Evolutionary conservation across 2,113 vertebrate species (phyloP), one percentile per base, ranked within the genome.

Genomic region (Campylorhamphus procurvoides): DNA sequence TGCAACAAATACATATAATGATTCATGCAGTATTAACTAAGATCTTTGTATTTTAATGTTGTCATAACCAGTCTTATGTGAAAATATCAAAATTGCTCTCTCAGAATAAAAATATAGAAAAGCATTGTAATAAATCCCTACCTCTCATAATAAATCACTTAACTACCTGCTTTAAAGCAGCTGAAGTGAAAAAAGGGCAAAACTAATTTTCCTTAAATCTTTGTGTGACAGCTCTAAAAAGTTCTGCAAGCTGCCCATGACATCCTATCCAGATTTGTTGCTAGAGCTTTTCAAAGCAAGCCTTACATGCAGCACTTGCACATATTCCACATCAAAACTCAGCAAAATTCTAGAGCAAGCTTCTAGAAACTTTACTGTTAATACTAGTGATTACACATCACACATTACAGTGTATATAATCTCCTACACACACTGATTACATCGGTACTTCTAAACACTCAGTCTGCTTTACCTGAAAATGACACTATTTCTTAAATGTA

Each of bases 331-430:
- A 12, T 13, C 27, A 58, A 66, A 87, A 50, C 7, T 56, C 60
- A n/a, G 17, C 18, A 78, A 72, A 87, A 58, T 49, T 84, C 46
- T 77, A 66, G 8, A 81, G 53, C 13, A 78, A 68, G 46, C 13
- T 53, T 76, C 50, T 60, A 50, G 33, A 37, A 77, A 71, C 37
- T 29, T 63, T 46, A 46, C 46, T 33, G 20, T 24, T 79, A 59
- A 82, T 23, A 52, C 10, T 22, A 14, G 3, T 71, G 17, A 81
- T 44, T 37, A 62, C 78, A 59, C 9, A n/a, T 5, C 62, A 62
- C 14, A 25, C 0, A 0, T 68, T 25, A 47, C 39, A 62, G 4
- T 14, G 8, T 40, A 33, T 29, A 10, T 29, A 35, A 81, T 39
- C 60, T 68, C 47, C 31, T 72, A 6, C 23, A 18, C 20, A 44